Base-by-base conservation (phyloP, 1,140 invertebrate genomes). In the Neodiprion lecontei region DNA sequence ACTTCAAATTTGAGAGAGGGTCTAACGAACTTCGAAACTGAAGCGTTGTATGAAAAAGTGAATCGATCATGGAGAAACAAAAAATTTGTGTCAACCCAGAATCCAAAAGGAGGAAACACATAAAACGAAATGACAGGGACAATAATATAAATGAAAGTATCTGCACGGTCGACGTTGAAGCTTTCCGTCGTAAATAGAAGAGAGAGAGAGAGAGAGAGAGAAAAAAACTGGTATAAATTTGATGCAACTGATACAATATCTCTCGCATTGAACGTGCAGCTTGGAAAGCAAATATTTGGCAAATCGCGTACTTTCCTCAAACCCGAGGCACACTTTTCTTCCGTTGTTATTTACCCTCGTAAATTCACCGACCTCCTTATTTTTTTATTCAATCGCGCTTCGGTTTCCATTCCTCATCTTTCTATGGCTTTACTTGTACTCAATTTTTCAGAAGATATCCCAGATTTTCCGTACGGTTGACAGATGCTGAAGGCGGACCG, bases 291-390 rank as follows among this genome's bases (percentile, higher is more conserved):
- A 61, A 61, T 61, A 17, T 61, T 17, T 61, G 5, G 53, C 53
- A 61, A 14, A 61, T 61, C 53, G 53, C 53, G 53, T 61, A 9
- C 53, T 17, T 61, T 9, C 8, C 4, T 12, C 11, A 61, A 61
- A 61, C 11, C 53, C 9, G 11, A 61, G 53, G n/a, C n/a, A 12
- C 7, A 14, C 53, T 61, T 61, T 61, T 61, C 53, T 61, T 61
- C 53, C 53, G 53, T 61, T 17, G 53, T 61, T 61, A 61, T 61
- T 61, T 61, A 61, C 53, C 53, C 53, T 17, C 53, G 53, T 17
- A 61, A 14, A 17, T 61, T 61, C n/a, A 40, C 53, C 53, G 53
- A 12, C 53, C 3, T 9, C 53, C 28, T 61, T 61, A 61, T 61
- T 61, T 14, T 14, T 61, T 61, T 17, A 61, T 61, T 61, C 53